Base-by-base conservation (phyloP, 2,797 vertebrate species). In the Selene dorsalis region DNA sequence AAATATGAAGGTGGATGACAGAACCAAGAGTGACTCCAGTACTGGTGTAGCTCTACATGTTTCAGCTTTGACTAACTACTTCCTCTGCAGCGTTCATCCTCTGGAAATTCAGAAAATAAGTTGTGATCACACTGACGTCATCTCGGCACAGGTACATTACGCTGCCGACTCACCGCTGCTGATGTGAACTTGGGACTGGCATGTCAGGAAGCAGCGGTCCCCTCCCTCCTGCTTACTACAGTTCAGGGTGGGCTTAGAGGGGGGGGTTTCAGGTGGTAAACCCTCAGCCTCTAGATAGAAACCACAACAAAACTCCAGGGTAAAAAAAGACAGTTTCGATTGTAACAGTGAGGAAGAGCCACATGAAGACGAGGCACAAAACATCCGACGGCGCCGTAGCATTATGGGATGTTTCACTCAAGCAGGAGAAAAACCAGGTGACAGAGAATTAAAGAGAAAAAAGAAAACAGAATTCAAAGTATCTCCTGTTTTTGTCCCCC, bases 401-500 rank as follows among this genome's bases (percentile, higher is more conserved):
- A 57, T 61, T 84, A 84, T 59, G 68, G 74, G 74, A 65, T 52
- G 73, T 87, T 84, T 85, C 59, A 90, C 83, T 78, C 64, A 85
- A 79, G 87, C 83, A 84, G 45, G 72, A 75, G 75, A 82, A 82
- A 41, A 91, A 92, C 69, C 60, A 77, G 82, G 89, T 93, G 94
- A 89, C 87, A 94, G 90, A 88, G 73, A 80, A 85, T 83, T 69
- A 79, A 87, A 92, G 93, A 93, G 90, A 84, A 94, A 94, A 84
- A 87, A 91, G 88, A 81, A 73, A 91, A 92, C 93, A 87, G 87
- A 92, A 88, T 91, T 92, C 88, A 95, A 97, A 97, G 97, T 97
- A 99, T 98, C 97, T 99, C 97, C 97, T 98, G 96, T 97, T 97
- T 98, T 95, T 89, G 71, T 84, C 80, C 88, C 89, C 73, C 64